Base-by-base conservation (phyloP, 2,113 vertebrate genomes). In the Chaetura pelagica region DNA sequence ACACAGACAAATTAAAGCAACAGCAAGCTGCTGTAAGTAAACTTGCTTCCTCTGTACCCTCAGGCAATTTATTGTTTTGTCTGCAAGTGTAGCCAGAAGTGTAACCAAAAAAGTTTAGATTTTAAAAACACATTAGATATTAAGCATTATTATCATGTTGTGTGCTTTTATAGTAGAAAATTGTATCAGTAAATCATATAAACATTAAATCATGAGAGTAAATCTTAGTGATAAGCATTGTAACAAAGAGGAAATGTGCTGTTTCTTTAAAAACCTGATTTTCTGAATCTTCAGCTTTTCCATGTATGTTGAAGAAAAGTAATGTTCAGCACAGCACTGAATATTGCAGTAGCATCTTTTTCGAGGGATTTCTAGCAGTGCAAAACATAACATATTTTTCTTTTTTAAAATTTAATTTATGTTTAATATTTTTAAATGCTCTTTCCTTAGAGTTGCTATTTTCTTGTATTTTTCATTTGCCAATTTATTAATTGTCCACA, bases 1-100 rank as follows among this genome's bases (percentile, higher is more conserved):
- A 99, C 95, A 98, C 99, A 98, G 99, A 99, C 96, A 99, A 98
- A 89, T 96, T 99, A 81, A 99, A 99, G 95, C 98, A 98, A 96
- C 99, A 99, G 71, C 99, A 99, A 97, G 99, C 99, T 87, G 99
- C 99, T 49, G 99, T 99, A 97, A 99, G 99, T 98, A 74, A 66
- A 84, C 23, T 38, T 38, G 27, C 89, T 94, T 69, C 17, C 19
- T 67, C 27, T 68, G 6, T 69, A 29, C 4, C 26, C 9, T 78
- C 42, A 62, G 4, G 7, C 34, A 68, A 20, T 63, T 77, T 52
- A 22, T 46, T 91, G 4, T 67, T 3, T 64, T 74, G 12, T 67
- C 16, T 87, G 0, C n/a, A 79, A 87, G 24, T 34, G 6, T 67
- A 48, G 11, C 5, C 49, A 74, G 75, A 67, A 35, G 4, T 19